Conservation (phyloP, 2,888 invertebrate genomes). For the Caprella mutica region DNA sequence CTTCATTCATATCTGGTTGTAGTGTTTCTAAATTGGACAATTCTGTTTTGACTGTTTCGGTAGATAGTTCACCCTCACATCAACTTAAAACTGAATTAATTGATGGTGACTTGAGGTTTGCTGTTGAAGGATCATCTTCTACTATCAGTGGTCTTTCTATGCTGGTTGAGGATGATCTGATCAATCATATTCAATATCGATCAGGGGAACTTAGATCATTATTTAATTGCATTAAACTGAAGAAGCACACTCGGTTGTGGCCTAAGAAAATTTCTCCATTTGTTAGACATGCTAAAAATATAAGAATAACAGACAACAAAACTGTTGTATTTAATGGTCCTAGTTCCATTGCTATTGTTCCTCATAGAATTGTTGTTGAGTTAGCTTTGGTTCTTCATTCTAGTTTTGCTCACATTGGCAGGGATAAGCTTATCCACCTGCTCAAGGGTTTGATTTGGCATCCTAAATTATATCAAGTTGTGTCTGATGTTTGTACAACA, state of each 20-base stretch:
- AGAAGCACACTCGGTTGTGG: neutral
- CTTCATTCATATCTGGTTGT: too few relatives aligned
- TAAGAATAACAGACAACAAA: neutral
- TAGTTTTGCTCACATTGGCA: neutral
- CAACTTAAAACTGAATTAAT: neutral
- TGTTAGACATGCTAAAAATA: neutral
- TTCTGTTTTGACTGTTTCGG: too few relatives aligned
- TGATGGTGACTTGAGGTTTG: neutral
- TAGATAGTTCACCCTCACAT: too few relatives aligned
- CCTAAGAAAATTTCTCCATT: neutral
- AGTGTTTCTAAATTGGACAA: too few relatives aligned
- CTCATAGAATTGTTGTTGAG: neutral
- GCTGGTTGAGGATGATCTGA: neutral
- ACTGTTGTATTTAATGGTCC: neutral
- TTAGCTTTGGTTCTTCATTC: neutral
- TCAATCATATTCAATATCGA: neutral
- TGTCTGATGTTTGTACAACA: neutral
- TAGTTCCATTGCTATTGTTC: neutral
- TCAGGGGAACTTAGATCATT: neutral
- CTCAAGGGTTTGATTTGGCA: neutral
- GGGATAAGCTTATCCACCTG: neutral
- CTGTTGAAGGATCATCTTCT: neutral
- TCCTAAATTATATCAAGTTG: neutral
- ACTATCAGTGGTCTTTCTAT: neutral
- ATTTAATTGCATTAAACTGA: neutral